Conservation (phyloP, 1,140 invertebrate species). For the Octopus bimaculoides region DNA sequence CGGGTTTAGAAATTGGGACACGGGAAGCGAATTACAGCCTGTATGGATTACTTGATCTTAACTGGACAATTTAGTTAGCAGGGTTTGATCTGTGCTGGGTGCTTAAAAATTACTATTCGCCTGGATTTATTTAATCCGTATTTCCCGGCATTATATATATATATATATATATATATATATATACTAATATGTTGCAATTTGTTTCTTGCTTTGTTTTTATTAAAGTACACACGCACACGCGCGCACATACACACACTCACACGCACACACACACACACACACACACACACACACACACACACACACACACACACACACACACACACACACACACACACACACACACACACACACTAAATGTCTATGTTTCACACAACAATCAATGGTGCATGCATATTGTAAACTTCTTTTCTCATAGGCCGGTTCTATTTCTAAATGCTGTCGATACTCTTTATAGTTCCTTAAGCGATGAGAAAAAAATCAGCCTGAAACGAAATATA, state of each 20-base stretch:
- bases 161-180: too few relatives aligned
- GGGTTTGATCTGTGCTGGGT: too few relatives aligned
- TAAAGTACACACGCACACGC: background rate
- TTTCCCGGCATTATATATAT: too few relatives aligned
- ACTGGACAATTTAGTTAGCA: too few relatives aligned
- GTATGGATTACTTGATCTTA: too few relatives aligned
- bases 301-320: background rate
- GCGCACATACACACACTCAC: background rate
- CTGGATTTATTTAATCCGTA: too few relatives aligned
- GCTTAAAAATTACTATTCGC: too few relatives aligned
- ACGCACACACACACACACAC: background rate
- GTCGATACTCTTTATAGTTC: constrained; percentile 51
- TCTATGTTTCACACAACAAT: constrained; percentile 10
- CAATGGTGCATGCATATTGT: constrained; percentile 22
- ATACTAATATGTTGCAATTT: background rate
- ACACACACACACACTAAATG: background rate
- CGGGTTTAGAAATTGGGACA: too few relatives aligned
- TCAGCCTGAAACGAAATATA: constrained; percentile 51
- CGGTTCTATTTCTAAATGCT: constrained; percentile 32
- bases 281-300: background rate
- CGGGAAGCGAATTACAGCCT: too few relatives aligned
- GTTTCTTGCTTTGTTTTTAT: background rate
- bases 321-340: background rate
- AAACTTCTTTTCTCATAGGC: constrained; percentile 22
- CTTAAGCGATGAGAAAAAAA: constrained; percentile 54